These are phyloP conservation scores for Pygoscelis adeliae DNA, from an alignment of 2,113 vertebrate genomes.

Conservation along the genomic window DNA sequence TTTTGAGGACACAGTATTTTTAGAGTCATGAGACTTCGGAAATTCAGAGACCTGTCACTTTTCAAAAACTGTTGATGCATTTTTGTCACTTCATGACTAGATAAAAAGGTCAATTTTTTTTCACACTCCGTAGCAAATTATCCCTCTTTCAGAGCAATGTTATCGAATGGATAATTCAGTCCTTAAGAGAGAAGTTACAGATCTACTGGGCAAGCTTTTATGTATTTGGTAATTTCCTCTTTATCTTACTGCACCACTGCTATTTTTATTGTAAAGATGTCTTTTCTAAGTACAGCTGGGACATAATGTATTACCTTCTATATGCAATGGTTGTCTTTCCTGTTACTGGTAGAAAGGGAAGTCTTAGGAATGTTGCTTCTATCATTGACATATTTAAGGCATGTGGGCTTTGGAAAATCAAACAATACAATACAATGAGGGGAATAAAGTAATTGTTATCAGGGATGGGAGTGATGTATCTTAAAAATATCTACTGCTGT, in stretches of 20 bases:
- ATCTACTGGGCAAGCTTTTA: not conserved
- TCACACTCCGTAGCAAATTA: not conserved
- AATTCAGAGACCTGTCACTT: not conserved
- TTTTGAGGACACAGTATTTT: conserved; percentile 5
- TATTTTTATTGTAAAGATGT: not conserved
- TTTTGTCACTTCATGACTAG: not conserved
- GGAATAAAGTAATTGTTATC: not conserved
- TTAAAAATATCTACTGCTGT: not conserved
- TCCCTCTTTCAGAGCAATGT: not conserved
- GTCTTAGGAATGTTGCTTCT: not conserved
- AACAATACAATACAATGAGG: not conserved
- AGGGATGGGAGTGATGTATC: not conserved
- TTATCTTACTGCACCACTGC: not conserved
- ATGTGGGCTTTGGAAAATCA: not conserved
- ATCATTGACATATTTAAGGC: not conserved
- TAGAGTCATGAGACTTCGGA: not conserved
- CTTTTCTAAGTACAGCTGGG: not conserved
- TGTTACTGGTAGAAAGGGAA: not conserved
- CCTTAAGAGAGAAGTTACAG: not conserved
- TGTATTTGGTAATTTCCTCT: not conserved
- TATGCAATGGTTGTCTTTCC: not conserved
- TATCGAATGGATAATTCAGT: not conserved
- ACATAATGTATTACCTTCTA: not conserved
- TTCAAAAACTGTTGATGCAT: not conserved
- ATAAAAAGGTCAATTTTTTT: not conserved